Conservation (phyloP, 2,113 vertebrate species). For the Lagopus leucura region DNA sequence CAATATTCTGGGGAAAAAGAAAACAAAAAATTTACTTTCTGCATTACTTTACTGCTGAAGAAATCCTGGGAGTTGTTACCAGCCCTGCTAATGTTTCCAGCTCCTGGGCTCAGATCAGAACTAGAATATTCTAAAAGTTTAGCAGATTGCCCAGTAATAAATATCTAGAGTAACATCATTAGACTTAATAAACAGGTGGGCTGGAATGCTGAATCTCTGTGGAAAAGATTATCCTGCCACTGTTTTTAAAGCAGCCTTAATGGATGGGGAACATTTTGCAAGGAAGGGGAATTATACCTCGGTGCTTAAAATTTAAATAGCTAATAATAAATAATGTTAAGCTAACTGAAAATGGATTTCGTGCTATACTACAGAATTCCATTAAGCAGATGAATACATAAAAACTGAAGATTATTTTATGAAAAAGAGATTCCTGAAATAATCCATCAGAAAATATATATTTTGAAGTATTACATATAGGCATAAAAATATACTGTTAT, state of each 20-base stretch:
- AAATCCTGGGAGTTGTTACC: neutral
- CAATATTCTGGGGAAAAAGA: neutral
- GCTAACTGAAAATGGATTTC: neutral
- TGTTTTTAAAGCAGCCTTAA: neutral
- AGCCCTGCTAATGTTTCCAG: neutral
- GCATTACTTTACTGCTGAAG: neutral
- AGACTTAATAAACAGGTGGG: neutral
- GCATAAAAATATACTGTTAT: slow-evolving; percentile 14
- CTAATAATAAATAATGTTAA: neutral
- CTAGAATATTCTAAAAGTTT: neutral
- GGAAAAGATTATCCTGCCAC: neutral
- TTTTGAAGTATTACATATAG: neutral
- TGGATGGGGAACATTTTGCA: neutral
- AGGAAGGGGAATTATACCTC: neutral
- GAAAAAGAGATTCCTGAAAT: neutral
- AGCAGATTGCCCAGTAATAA: accelerated
- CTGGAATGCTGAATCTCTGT: neutral
- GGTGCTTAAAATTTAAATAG: neutral
- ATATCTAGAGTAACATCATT: neutral
- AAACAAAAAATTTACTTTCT: neutral
- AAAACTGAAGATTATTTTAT: neutral
- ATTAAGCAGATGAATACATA: neutral
- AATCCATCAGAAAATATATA: neutral
- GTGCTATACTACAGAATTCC: neutral
- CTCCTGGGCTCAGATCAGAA: neutral